Conservation (phyloP, 2,888 invertebrate genomes). For the Ernsta delagoae region DNA sequence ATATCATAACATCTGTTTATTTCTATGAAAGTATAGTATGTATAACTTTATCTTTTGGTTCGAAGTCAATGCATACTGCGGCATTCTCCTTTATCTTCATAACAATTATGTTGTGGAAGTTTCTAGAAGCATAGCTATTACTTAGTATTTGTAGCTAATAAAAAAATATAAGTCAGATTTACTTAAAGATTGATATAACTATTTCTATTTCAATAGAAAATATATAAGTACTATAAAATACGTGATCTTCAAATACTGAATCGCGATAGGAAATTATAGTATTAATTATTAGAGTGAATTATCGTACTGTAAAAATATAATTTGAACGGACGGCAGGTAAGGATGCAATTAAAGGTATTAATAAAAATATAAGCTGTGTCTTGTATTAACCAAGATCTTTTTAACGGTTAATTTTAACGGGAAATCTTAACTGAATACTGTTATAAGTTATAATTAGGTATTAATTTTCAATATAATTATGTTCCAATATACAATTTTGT, state of each 20-base stretch:
- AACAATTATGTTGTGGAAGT: too few species aligned
- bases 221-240: slow-evolving; percentile 2
- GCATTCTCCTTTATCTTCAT: too few species aligned
- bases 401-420: slow-evolving; percentile 38
- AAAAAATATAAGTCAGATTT: too few species aligned
- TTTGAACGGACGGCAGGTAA: slow-evolving; percentile 54
- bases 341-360: neutral
- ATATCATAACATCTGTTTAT: too few species aligned
- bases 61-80: too few species aligned
- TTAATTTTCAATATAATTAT: slow-evolving; percentile 40
- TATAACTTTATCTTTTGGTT: too few species aligned
- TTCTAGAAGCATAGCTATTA: too few species aligned
- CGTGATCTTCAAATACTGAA: slow-evolving; percentile 12
- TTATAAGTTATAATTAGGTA: slow-evolving; percentile 44
- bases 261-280: slow-evolving; percentile 10
- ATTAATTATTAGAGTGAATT: neutral
- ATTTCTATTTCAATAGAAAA: too few species aligned
- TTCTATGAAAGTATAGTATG: too few species aligned
- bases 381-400: slow-evolving; percentile 39
- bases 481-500: slow-evolving; percentile 34
- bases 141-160: too few species aligned
- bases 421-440: slow-evolving; percentile 48
- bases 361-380: slow-evolving; percentile 41
- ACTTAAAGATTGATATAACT: too few species aligned
- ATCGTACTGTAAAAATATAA: slow-evolving; percentile 42